A percentile compares a stretch with the other conserved stretches of the same genome.
Evolutionary conservation across 1,140 invertebrate genomes (phyloP).

Genomic region (Diachasmimorpha longicaudata): DNA sequence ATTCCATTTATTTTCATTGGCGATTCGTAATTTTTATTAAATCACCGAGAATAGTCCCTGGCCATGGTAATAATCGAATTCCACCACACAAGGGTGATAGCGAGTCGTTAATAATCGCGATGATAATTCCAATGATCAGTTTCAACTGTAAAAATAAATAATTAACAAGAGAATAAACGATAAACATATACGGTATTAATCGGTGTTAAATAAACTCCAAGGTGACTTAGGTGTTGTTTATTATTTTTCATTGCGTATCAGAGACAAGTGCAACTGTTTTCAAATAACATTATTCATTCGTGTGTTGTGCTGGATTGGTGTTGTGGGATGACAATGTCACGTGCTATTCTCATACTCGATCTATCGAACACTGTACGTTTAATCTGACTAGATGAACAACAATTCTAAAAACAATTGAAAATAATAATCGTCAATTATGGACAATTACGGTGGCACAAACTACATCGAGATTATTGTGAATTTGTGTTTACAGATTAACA

Average conservation of each 20-base stretch:
- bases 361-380: background rate
- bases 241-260: background rate
- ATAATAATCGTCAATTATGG: slow-evolving; percentile 3
- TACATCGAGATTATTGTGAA: background rate
- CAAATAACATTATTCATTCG: background rate
- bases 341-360: background rate
- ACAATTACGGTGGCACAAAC: background rate
- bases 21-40: background rate
- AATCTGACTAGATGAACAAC: background rate
- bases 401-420: background rate
- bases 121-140: background rate
- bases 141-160: background rate
- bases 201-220: slow-evolving; percentile 10
- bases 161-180: background rate
- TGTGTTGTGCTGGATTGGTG: background rate
- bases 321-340: slow-evolving; percentile 2
- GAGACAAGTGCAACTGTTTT: slow-evolving; percentile 3
- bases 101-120: background rate
- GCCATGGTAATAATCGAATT: background rate
- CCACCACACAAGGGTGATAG: background rate
- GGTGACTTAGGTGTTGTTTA: slow-evolving; percentile 8
- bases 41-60: too few species aligned
- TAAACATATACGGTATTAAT: background rate
- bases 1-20: background rate
- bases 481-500: slow-evolving; percentile 16